These are phyloP conservation scores for Atherinosoma microstoma DNA, from an alignment of 2,797 vertebrate genomes.

Conservation along the genomic window DNA sequence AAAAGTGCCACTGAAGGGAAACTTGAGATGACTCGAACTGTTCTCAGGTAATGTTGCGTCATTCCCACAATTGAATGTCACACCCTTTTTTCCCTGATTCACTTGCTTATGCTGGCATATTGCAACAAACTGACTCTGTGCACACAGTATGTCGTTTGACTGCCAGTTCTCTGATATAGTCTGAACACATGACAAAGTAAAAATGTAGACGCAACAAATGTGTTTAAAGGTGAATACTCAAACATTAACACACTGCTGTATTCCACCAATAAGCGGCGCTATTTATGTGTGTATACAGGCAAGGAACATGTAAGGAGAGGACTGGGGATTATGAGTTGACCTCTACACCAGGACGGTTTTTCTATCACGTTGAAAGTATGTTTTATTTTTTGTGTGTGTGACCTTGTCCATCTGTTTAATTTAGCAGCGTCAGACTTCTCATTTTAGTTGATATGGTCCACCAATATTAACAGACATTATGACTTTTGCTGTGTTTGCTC, in stretches of 20 bases:
- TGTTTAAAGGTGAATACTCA: background rate
- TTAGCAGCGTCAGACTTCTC: background rate
- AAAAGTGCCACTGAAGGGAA: conserved; percentile 32
- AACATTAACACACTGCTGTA: background rate
- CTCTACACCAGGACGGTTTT: conserved; percentile 75
- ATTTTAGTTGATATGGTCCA: background rate
- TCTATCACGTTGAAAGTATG: conserved; percentile 68
- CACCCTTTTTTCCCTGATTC: background rate
- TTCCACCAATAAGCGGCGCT: background rate
- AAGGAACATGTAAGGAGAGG: conserved; percentile 69
- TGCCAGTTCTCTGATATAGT: too few relatives aligned
- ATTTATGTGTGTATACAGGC: conserved; percentile 51
- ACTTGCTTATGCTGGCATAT: too few relatives aligned
- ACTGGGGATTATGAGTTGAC: conserved; percentile 72
- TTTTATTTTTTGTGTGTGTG: background rate
- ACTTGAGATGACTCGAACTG: conserved; percentile 59
- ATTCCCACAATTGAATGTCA: background rate
- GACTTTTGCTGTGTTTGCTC: conserved; percentile 5
- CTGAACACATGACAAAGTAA: too few relatives aligned
- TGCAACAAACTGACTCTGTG: too few relatives aligned
- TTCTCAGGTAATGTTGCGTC: conserved; percentile 55
- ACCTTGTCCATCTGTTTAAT: too few relatives aligned
- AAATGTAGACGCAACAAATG: background rate
- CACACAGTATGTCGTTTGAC: too few relatives aligned
- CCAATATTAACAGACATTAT: background rate